Conservation (phyloP, 2,113 vertebrate genomes). For the Macquaria ambigua region DNA sequence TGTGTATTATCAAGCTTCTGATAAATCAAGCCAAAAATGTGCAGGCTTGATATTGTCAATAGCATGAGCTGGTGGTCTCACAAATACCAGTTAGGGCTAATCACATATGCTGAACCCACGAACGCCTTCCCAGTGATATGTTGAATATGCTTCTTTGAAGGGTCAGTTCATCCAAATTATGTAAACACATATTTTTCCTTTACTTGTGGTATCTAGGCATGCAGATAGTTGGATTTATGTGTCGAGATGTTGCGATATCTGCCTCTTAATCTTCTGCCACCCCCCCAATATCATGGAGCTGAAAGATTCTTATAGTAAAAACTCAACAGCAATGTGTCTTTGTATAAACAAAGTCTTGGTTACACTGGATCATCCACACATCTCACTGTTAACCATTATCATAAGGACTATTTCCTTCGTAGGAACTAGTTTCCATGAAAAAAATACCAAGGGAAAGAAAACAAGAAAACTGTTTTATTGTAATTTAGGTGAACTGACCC, state of each 20-base stretch:
- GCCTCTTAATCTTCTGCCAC: not conserved
- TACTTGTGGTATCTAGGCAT: not conserved
- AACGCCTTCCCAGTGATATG: not conserved
- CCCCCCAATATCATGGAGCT: not conserved
- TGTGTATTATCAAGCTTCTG: slow-evolving; percentile 30
- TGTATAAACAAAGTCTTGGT: not conserved
- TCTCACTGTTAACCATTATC: not conserved
- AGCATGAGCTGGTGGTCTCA: slow-evolving; percentile 1
- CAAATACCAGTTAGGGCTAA: not conserved
- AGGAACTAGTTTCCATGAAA: not conserved
- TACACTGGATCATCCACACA: not conserved
- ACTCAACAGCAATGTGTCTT: not conserved
- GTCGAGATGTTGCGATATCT: not conserved
- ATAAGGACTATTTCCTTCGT: not conserved
- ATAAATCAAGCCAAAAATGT: slow-evolving; percentile 47
- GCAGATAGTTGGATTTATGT: not conserved
- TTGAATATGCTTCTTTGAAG: not conserved
- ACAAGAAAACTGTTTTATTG: not conserved
- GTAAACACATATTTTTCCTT: not conserved
- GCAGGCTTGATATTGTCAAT: slow-evolving; percentile 14
- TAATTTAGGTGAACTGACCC: slow-evolving; percentile 9
- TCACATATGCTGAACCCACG: not conserved
- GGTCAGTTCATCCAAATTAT: not conserved
- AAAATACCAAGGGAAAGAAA: not conserved
- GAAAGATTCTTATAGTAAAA: not conserved